phyloP scores from a whole-genome alignment of 2,113 vertebrate genomes.

The Speoplatyrhinus poulsoni region DNA sequence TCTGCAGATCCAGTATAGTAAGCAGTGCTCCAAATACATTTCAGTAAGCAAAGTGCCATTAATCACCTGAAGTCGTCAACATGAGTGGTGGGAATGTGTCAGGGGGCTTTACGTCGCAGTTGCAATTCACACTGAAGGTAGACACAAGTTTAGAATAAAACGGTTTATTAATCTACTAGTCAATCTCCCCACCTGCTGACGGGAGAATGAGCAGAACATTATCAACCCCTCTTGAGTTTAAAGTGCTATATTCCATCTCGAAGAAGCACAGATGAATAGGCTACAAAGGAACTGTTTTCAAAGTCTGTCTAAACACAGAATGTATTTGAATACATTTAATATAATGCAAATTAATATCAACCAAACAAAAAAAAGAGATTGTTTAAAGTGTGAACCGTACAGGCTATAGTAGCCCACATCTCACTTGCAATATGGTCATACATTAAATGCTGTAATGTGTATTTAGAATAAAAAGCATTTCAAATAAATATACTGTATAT shows the following conservation, averaged over 20 bases:
- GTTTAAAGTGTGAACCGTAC: no score
- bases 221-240: constrained; percentile 32
- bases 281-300: constrained; percentile 30
- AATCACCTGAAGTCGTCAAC: constrained; percentile 44
- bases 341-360: constrained; percentile 29
- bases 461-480: no score
- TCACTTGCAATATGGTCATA: no score
- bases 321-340: constrained; percentile 52
- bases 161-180: constrained; percentile 51
- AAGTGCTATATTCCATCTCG: constrained; percentile 54
- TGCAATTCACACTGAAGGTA: constrained; percentile 16
- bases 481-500: no score
- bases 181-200: constrained; percentile 47
- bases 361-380: no score
- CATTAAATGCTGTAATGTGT: no score
- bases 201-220: not conserved
- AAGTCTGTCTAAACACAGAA: constrained; percentile 11
- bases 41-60: constrained; percentile 60
- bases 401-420: no score
- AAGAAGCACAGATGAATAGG: constrained; percentile 35
- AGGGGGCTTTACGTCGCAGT: constrained; percentile 39
- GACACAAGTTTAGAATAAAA: constrained; percentile 44
- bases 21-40: constrained; percentile 52
- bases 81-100: constrained; percentile 40
- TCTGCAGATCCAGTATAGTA: constrained; percentile 29